phyloP scores from a whole-genome alignment of 2,113 vertebrate species.

The Megaleporinus macrocephalus region DNA sequence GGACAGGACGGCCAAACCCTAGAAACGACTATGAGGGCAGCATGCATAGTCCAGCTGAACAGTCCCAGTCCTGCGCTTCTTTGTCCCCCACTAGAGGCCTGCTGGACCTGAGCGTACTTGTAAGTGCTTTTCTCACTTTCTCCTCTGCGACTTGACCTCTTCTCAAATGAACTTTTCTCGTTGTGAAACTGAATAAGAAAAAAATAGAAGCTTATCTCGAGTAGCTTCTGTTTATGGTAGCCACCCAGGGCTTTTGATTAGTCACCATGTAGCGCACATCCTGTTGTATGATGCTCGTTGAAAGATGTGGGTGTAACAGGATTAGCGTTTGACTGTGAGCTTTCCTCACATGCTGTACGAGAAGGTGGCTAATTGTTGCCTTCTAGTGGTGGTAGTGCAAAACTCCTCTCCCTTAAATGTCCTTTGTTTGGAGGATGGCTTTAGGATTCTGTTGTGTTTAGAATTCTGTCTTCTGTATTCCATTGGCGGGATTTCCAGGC shows the following conservation, averaged over 20 bases:
- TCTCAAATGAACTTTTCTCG: neutral
- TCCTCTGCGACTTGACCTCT: neutral
- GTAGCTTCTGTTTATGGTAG: neutral
- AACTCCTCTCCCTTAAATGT: slow-evolving; percentile 15
- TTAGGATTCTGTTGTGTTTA: slow-evolving; percentile 15
- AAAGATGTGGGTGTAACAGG: neutral
- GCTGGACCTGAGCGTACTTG: slow-evolving; percentile 59
- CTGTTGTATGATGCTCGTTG: neutral
- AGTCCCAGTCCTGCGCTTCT: slow-evolving; percentile 27
- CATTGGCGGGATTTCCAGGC: neutral
- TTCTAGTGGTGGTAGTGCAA: slow-evolving; percentile 5
- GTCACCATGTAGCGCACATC: neutral
- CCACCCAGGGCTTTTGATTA: neutral
- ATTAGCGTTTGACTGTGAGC: neutral
- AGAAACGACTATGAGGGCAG: slow-evolving; percentile 36
- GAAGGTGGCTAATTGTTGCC: slow-evolving; percentile 13
- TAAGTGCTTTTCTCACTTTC: neutral
- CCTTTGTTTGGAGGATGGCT: slow-evolving; percentile 8
- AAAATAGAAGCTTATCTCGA: neutral
- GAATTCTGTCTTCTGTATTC: neutral
- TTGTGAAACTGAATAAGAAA: neutral
- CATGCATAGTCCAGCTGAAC: slow-evolving; percentile 43
- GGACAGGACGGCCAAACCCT: slow-evolving; percentile 6
- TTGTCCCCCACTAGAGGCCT: slow-evolving; percentile 53
- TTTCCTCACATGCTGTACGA: neutral